Evolutionary conservation across 2,888 invertebrate genomes (phyloP).

Genomic region (Cotesia congregata): DNA sequence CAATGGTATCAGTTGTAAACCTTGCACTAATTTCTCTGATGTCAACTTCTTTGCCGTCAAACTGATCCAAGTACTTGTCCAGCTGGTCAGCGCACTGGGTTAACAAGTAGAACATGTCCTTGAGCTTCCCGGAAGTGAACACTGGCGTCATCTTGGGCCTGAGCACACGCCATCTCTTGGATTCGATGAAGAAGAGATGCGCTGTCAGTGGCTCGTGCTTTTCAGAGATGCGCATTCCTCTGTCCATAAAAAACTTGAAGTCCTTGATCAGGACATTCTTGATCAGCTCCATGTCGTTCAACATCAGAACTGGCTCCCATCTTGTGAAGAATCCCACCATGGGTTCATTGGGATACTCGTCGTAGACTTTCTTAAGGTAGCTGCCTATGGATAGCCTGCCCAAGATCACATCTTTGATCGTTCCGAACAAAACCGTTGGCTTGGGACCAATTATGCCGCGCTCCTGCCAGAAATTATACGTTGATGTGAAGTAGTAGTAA

Average conservation of each 20-base stretch:
- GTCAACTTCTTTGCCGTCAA: constrained; percentile 51
- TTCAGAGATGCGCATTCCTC: constrained; percentile 39
- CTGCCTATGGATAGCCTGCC: constrained; percentile 35
- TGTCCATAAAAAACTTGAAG: constrained; percentile 44
- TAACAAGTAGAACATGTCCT: constrained; percentile 70
- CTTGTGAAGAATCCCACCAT: constrained; percentile 65
- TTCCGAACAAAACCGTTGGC: constrained; percentile 64
- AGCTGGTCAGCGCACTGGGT: constrained; percentile 63
- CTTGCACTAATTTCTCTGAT: constrained; percentile 64
- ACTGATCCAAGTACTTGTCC: constrained; percentile 27
- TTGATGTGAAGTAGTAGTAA: constrained; percentile 60
- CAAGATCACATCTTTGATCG: constrained; percentile 52
- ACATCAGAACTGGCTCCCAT: constrained; percentile 36
- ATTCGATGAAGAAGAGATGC: constrained; percentile 65
- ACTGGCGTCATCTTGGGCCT: constrained; percentile 69
- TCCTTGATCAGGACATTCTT: constrained; percentile 46
- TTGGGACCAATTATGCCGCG: constrained; percentile 64
- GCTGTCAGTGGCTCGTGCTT: constrained; percentile 62
- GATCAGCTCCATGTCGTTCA: constrained; percentile 44
- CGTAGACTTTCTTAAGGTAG: constrained; percentile 36
- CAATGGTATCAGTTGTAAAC: constrained; percentile 71
- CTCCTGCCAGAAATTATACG: constrained; percentile 67
- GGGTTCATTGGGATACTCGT: constrained; percentile 40
- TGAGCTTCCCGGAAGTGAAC: constrained; percentile 72
- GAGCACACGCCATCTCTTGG: constrained; percentile 69